These are phyloP conservation scores for Xestia ashworthii DNA, from an alignment of 2,888 invertebrate genomes.

Conservation along the genomic window DNA sequence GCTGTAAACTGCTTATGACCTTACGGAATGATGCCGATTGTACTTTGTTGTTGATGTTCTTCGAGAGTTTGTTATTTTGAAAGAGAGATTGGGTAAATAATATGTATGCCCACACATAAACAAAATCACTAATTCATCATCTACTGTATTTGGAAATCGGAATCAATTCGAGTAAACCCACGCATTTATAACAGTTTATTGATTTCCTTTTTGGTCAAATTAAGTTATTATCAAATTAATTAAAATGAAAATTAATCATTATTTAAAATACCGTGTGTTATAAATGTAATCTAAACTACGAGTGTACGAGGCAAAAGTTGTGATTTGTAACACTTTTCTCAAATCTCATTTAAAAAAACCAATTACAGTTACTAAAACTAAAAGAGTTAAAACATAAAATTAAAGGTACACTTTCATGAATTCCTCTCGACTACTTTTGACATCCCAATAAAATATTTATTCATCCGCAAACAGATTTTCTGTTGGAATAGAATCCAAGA, in stretches of 20 bases:
- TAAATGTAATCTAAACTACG: neutral
- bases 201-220: slow-evolving; percentile 32
- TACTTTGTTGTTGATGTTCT: slow-evolving; percentile 18
- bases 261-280: neutral
- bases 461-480: too few species aligned
- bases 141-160: neutral
- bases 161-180: slow-evolving; percentile 21
- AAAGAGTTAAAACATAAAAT: too few species aligned
- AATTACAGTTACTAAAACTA: too few species aligned
- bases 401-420: too few species aligned
- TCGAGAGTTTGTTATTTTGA: neutral
- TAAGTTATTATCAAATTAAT: slow-evolving; percentile 32
- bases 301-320: too few species aligned
- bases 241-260: neutral
- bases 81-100: neutral
- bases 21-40: slow-evolving; percentile 8
- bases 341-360: too few species aligned
- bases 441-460: too few species aligned
- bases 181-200: neutral
- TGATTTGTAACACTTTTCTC: too few species aligned
- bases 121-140: neutral
- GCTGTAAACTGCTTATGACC: slow-evolving; percentile 6
- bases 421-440: too few species aligned
- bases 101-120: neutral
- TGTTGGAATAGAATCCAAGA: too few species aligned